Evolutionary conservation across 2,888 invertebrate genomes (phyloP).

Genomic region (Pachymerium ferrugineum): DNA sequence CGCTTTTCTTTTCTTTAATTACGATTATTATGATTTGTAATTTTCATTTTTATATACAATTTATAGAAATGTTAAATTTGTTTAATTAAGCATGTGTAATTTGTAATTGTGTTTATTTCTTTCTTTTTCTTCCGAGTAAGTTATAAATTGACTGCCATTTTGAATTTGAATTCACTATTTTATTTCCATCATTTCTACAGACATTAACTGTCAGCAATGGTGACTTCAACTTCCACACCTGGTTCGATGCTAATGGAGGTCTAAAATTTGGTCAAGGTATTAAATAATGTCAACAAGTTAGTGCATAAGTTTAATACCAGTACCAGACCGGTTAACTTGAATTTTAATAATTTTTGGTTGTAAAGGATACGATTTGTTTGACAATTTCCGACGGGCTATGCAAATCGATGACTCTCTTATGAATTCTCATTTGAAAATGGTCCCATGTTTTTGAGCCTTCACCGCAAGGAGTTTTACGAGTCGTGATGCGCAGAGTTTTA

Average conservation of each 20-base stretch:
- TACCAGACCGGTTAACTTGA: too few relatives aligned
- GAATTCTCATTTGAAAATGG: slow-evolving; percentile 94
- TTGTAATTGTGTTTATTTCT: too few relatives aligned
- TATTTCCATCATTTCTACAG: neutral
- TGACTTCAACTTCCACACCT: slow-evolving; percentile 98
- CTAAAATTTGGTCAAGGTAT: too few relatives aligned
- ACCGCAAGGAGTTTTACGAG: slow-evolving; percentile 98
- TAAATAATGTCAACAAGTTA: slow-evolving; percentile 1
- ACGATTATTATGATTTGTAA: neutral
- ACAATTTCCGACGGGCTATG: slow-evolving; percentile 98
- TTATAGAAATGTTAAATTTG: neutral
- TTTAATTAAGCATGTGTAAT: too few relatives aligned
- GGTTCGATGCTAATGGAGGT: slow-evolving; percentile 99
- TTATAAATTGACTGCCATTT: too few relatives aligned
- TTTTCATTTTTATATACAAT: neutral
- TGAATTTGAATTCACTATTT: too few relatives aligned
- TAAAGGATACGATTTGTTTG: slow-evolving; percentile 72
- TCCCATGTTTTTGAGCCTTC: slow-evolving; percentile 99
- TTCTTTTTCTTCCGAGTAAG: too few relatives aligned
- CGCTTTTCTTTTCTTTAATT: neutral
- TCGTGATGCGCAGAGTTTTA: slow-evolving; percentile 94
- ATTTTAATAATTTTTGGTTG: too few relatives aligned
- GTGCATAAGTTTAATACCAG: too few relatives aligned
- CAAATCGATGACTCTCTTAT: slow-evolving; percentile 97
- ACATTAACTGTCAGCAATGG: slow-evolving; percentile 78